Evolutionary conservation across 2,888 invertebrate genomes (phyloP).

Genomic region (Actias luna): DNA sequence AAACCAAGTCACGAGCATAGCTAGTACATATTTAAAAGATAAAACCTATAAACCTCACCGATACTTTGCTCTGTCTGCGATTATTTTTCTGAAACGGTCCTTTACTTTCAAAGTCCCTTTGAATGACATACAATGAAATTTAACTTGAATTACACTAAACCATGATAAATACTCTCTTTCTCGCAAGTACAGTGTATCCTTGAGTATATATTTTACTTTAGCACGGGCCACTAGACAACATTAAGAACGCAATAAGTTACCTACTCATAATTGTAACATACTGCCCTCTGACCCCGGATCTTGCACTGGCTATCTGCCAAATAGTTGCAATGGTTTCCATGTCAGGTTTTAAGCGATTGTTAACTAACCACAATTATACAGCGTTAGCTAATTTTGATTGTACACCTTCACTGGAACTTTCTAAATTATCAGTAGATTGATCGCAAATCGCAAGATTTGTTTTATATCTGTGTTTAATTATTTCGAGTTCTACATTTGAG

Average conservation of each 20-base stretch:
- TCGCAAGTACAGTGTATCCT: background rate
- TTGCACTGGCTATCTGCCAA: background rate
- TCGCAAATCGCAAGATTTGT: background rate
- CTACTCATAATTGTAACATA: conserved; percentile 1
- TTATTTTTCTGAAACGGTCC: too few species aligned
- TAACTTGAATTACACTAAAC: too few species aligned
- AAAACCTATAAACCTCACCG: too few species aligned
- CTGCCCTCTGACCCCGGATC: background rate
- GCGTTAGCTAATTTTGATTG: background rate
- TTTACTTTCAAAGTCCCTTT: too few species aligned
- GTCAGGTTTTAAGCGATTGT: background rate
- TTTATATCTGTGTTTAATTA: background rate
- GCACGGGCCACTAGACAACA: background rate
- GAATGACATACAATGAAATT: too few species aligned
- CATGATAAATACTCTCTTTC: too few species aligned
- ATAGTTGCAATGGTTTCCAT: background rate
- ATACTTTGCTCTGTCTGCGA: too few species aligned
- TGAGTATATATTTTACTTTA: background rate
- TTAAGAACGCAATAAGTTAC: background rate
- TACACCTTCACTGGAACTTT: background rate
- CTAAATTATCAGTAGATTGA: background rate
- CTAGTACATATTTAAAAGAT: too few species aligned
- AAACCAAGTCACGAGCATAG: too few species aligned
- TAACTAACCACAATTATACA: background rate
- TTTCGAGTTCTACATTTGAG: background rate